These are phyloP conservation scores for Nymphalis c-album DNA, from an alignment of 2,888 invertebrate genomes.

Conservation along the genomic window DNA sequence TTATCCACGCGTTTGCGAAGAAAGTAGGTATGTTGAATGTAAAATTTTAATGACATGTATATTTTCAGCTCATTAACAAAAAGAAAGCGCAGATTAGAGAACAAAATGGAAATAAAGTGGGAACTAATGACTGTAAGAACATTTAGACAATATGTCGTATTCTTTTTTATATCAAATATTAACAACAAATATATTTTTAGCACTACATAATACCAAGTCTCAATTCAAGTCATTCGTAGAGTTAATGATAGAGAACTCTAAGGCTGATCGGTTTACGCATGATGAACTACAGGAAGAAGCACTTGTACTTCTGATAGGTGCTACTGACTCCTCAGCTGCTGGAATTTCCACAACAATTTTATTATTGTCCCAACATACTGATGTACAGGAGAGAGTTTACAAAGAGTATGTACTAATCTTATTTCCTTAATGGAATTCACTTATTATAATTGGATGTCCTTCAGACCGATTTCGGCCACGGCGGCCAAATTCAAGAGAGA, in stretches of 20 bases:
- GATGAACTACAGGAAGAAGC: constrained; percentile 52
- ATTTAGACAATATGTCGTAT: not conserved
- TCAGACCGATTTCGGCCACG: no score
- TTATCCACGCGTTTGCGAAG: no score
- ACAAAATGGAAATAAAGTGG: not conserved
- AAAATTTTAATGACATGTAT: no score
- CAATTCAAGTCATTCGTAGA: constrained; percentile 46
- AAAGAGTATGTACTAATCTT: constrained; percentile 47
- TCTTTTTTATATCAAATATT: not conserved
- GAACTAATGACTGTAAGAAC: not conserved
- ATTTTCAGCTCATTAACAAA: not conserved
- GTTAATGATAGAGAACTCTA: constrained; percentile 47
- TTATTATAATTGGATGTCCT: no score
- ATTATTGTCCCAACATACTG: constrained; percentile 50
- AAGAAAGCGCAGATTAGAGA: not conserved
- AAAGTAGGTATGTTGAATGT: no score
- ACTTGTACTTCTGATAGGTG: constrained; percentile 52
- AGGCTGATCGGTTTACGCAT: constrained; percentile 43
- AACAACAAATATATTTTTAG: not conserved
- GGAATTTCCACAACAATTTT: constrained; percentile 47
- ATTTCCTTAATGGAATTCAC: no score
- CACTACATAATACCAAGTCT: not conserved
- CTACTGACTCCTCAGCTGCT: constrained; percentile 57
- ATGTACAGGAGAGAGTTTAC: constrained; percentile 54
- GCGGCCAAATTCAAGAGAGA: no score